Percentiles rank a stretch among this genome's conserved stretches.
phyloP scores from a whole-genome alignment of 2,113 vertebrate genomes.

The Cephalopterus ornatus region DNA sequence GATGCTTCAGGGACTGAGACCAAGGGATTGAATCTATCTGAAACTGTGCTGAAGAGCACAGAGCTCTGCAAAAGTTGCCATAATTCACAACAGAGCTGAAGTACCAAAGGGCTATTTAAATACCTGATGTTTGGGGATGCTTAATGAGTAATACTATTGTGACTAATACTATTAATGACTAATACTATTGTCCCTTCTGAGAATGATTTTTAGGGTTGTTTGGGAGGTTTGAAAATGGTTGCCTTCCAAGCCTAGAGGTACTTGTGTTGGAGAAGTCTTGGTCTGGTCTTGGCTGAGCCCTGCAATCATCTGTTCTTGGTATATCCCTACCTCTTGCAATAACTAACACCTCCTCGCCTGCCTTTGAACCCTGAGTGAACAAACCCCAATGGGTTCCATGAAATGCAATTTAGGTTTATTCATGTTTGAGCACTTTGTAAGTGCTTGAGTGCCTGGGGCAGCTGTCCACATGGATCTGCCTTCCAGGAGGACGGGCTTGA shows the following conservation, averaged over 20 bases:
- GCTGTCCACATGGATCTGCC: background rate
- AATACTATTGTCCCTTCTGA: background rate
- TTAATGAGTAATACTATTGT: background rate
- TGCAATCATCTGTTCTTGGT: background rate
- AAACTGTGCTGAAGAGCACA: background rate
- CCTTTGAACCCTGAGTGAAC: background rate
- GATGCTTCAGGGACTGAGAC: background rate
- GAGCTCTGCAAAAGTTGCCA: background rate
- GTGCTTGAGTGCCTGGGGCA: background rate
- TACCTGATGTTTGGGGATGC: background rate
- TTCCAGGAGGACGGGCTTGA: background rate
- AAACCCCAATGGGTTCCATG: background rate
- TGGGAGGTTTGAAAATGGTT: background rate
- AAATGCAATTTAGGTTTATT: background rate
- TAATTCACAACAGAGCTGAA: background rate
- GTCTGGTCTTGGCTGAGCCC: background rate
- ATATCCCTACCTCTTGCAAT: background rate
- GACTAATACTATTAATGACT: background rate
- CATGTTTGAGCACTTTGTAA: background rate
- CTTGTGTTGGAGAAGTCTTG: background rate
- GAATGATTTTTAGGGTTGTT: background rate
- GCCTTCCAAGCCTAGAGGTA: background rate
- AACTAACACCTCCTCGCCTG: rapidly evolving
- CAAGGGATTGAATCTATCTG: background rate
- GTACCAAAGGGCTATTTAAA: background rate